Evolutionary conservation across 2,888 invertebrate genomes (phyloP).

Genomic region (Shargacucullia verbasci): DNA sequence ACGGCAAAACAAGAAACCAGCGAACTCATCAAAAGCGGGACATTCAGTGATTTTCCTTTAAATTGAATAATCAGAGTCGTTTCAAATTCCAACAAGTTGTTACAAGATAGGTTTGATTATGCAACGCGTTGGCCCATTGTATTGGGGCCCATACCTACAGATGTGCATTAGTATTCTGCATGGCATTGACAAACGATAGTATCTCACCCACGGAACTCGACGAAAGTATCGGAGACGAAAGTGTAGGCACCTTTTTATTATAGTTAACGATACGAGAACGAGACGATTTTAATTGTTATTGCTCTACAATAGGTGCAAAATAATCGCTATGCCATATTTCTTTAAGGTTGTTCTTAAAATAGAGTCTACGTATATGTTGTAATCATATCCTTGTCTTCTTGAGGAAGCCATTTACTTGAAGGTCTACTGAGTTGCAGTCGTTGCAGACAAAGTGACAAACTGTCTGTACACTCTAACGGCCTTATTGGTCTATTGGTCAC

Average conservation of each 20-base stretch:
- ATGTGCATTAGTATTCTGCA: conserved; percentile 65
- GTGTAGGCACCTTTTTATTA: conserved; percentile 38
- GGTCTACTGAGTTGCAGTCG: too few species aligned
- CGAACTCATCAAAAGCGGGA: conserved; percentile 41
- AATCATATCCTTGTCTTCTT: too few species aligned
- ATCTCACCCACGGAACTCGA: conserved; percentile 75
- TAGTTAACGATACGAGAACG: conserved; percentile 36
- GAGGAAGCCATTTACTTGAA: too few species aligned
- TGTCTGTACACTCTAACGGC: too few species aligned
- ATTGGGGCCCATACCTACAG: conserved; percentile 65
- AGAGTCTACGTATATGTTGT: too few species aligned
- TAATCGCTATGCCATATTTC: too few species aligned
- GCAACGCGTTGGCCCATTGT: conserved; percentile 65
- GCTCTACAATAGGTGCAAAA: neutral
- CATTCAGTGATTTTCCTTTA: conserved; percentile 59
- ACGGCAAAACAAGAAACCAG: conserved; percentile 33
- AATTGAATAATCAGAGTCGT: conserved; percentile 59
- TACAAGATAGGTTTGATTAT: conserved; percentile 62
- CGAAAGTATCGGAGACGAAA: conserved; percentile 64
- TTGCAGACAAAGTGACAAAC: too few species aligned
- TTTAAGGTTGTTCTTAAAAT: too few species aligned
- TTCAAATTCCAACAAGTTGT: conserved; percentile 66
- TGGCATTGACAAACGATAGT: conserved; percentile 63
- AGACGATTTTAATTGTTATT: conserved; percentile 14
- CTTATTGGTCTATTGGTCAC: too few species aligned